Base-by-base conservation (phyloP, 2,888 invertebrate genomes). In the Drosophila multiciliata region DNA sequence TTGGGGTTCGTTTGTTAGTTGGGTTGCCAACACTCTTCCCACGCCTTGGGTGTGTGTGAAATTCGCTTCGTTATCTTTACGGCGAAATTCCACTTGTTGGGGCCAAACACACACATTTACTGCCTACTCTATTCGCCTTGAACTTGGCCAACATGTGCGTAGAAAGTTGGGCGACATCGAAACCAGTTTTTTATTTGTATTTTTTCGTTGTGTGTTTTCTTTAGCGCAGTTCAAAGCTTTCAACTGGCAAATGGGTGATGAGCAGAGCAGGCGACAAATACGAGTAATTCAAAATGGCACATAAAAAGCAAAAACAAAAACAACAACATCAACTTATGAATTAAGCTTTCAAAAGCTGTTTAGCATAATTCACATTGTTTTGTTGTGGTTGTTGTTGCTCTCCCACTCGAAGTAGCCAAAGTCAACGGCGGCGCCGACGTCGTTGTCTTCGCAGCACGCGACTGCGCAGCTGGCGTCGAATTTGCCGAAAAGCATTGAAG, bases 151-250 rank as follows among this genome's bases (percentile, higher is more conserved):
- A 42, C 26, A 55, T 66, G 61, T 71, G 71, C 82, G 72, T 79
- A 77, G 88, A 87, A 83, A 87, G 86, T 87, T 70, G 52, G 55
- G 49, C 65, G 53, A 63, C 49, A 65, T 42, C 40, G 49, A 66
- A 65, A 79, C 66, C 73, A 73, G 79, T 67, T 53, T 38, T 26
- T 23, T 9, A 26, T 23, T 12, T 36, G 15, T 36, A 15, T 36
- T 17, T 12, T 48, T 48, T 52, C 33, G 20, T 23, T 23, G 45
- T 50, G 15, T 50, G 29, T 17, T 50, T 29, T 26, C 29, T 50
- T 29, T 50, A 17, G 49, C 36, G 29, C 36, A 35, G 32, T 35
- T 7, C 49, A 60, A 29, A 53, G 53, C 53, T 42, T 52, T 48
- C 57, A 26, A 58, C 26, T 38, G 17, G 52, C 42, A 68, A 15